Base-by-base conservation (phyloP, 2,888 invertebrate species). In the Malthinus seriepunctatus region DNA sequence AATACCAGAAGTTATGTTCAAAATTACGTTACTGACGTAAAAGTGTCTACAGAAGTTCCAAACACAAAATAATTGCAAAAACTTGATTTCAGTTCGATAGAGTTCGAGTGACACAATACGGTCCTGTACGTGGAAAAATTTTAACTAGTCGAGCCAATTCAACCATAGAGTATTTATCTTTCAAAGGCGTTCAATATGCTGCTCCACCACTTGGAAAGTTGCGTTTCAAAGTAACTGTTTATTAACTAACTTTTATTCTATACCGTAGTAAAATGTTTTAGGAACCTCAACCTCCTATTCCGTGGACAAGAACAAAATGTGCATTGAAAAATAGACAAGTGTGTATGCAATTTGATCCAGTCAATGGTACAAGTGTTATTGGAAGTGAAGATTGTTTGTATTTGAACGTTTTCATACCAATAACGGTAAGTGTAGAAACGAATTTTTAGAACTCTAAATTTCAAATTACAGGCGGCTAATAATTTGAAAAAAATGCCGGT, bases 401-500 rank as follows among this genome's bases (percentile, higher is more conserved):
- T n/a, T n/a, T n/a, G n/a, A n/a, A n/a, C n/a, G n/a, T n/a, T n/a
- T n/a, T n/a, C n/a, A n/a, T n/a, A n/a, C n/a, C 38, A 1, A 38
- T 38, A 9, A 38, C 38, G 8, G 38, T 38, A 38, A 9, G 38
- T n/a, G n/a, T n/a, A n/a, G n/a, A n/a, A n/a, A n/a, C n/a, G n/a
- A n/a, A n/a, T n/a, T n/a, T n/a, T n/a, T n/a, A n/a, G n/a, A n/a
- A n/a, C n/a, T n/a, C n/a, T n/a, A n/a, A n/a, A n/a, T n/a, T n/a
- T n/a, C n/a, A n/a, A n/a, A 5, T 8, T 23, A 8, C 5, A 38
- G 38, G 12, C 38, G 1, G 23, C 7, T 31, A 32, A 50, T 42
- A 50, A 53, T 23, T 37, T 57, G 7, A 52, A 12, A 10, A 23
- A n/a, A n/a, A n/a, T n/a, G n/a, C n/a, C n/a, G n/a, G n/a, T n/a